These are phyloP conservation scores for Wasmannia auropunctata DNA, from an alignment of 1,140 invertebrate species.

Conservation along the genomic window DNA sequence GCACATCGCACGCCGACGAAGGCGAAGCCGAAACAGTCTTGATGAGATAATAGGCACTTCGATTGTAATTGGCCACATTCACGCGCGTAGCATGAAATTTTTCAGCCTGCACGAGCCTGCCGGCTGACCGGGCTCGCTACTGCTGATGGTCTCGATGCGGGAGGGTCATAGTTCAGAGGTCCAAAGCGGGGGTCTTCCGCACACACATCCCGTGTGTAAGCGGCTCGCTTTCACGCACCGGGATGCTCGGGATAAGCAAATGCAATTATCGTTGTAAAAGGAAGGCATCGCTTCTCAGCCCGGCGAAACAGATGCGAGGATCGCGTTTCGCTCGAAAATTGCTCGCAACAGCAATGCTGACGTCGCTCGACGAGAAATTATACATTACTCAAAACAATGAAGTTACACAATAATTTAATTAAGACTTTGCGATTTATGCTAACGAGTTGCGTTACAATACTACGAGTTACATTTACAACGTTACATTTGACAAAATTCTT, in stretches of 20 bases:
- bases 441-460: too few relatives aligned
- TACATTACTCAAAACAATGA: neutral
- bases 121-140: conserved; percentile 30
- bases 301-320: neutral
- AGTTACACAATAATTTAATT: neutral
- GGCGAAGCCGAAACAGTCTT: conserved; percentile 51
- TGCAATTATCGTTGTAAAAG: conserved; percentile 63
- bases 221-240: conserved; percentile 76
- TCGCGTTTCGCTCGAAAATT: conserved; percentile 41
- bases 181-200: conserved; percentile 74
- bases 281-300: conserved; percentile 20
- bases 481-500: neutral
- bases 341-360: neutral
- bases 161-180: conserved; percentile 78
- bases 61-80: conserved; percentile 68
- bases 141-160: conserved; percentile 76
- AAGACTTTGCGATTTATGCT: neutral
- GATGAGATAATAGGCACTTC: conserved; percentile 55
- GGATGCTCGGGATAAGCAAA: conserved; percentile 50
- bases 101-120: conserved; percentile 64
- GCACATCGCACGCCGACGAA: conserved; percentile 35
- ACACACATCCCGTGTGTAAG: conserved; percentile 79
- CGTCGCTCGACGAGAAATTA: neutral
- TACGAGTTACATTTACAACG: neutral
- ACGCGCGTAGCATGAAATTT: conserved; percentile 71